Base-by-base conservation (phyloP, 2,113 vertebrate genomes). In the Marmota flaviventris region DNA sequence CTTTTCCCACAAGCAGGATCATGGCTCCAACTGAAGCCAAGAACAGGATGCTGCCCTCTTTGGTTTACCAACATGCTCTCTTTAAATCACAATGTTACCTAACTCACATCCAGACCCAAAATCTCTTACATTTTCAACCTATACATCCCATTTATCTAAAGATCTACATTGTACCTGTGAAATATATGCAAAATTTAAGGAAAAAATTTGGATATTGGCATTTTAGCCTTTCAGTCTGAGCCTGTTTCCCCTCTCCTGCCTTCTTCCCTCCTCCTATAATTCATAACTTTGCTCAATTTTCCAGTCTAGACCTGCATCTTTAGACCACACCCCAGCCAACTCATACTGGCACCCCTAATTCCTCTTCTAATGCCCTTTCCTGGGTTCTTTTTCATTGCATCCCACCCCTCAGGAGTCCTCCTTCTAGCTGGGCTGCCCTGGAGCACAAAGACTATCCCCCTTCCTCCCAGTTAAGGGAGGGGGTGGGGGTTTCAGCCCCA, bases 281-380 rank as follows among this genome's bases (percentile, higher is more conserved):
- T 89, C 32, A 63, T 42, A 29, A 85, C 42, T 88, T 24, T 78
- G 85, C 82, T 90, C 73, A 67, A 4, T 72, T 94, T 69, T 95
- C 94, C 22, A 85, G 95, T 98, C 84, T 75, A 82, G 81, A 96
- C 96, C 81, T 97, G 94, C 45, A 63, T 69, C 34, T 77, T 82
- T 73, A 92, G 75, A 79, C 39, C 88, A 91, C 93, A 58, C 88
- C 96, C 82, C 39, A 67, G 87, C 51, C 91, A 75, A 58, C 76
- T 93, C 95, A 90, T 93, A 72, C 70, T 48, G 8, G 8, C 17
- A 53, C 65, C 75, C 77, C 53, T 53, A 56, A 94, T 91, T 91
- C 63, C 42, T 79, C 72, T 53, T 58, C 92, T 56, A 76, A 51
- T 82, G 45, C 56, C 32, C 72, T 39, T 93, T 88, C 16, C n/a